A percentile compares a stretch with the other conserved stretches of the same genome.
Conservation (phyloP, 2,113 vertebrate genomes). For the Epinephelus lanceolatus region DNA sequence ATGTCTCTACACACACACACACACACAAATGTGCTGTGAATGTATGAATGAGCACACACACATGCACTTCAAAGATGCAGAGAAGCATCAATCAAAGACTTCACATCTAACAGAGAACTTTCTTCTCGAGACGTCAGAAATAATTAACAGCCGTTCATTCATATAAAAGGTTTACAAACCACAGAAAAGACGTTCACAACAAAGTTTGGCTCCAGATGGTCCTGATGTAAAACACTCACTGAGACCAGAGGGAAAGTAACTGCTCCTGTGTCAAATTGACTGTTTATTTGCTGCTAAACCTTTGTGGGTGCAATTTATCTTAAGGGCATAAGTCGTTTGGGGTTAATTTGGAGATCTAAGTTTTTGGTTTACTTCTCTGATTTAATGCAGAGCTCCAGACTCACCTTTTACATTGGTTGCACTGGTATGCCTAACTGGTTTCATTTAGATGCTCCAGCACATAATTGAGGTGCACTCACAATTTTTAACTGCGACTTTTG, state of each 20-base stretch:
- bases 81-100: constrained; percentile 60
- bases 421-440: too few species aligned
- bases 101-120: constrained; percentile 34
- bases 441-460: too few species aligned
- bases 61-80: constrained; percentile 44
- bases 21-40: not conserved
- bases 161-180: constrained; percentile 43
- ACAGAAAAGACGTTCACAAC: constrained; percentile 31
- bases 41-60: constrained; percentile 4
- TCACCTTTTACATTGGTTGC: too few species aligned
- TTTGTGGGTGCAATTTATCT: not conserved
- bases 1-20: not conserved
- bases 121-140: constrained; percentile 24
- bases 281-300: constrained; percentile 20
- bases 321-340: not conserved
- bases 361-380: not conserved
- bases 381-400: not conserved
- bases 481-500: too few species aligned
- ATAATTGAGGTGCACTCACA: too few species aligned
- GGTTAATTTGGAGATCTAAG: not conserved
- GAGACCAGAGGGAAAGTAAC: constrained; percentile 13
- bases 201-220: constrained; percentile 41
- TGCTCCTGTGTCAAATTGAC: not conserved
- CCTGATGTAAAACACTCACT: constrained; percentile 28
- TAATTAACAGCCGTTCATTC: constrained; percentile 46